Percentiles rank a stretch among this genome's conserved stretches.
Evolutionary conservation across 2,797 vertebrate species (phyloP).

Genomic region (Periparus ater): DNA sequence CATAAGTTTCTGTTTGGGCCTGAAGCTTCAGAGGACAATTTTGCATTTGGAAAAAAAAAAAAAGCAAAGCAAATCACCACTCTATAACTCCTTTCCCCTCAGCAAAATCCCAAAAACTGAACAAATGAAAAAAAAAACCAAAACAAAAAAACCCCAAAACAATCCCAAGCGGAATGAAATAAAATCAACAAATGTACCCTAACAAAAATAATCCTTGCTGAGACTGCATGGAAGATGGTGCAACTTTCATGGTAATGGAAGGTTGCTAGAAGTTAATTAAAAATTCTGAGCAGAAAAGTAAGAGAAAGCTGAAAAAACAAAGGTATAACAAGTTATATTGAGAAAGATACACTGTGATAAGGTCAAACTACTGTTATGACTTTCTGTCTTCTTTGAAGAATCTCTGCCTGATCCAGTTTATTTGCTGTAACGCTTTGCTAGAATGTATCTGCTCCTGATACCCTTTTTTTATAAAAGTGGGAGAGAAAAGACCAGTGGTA

Average conservation of each 20-base stretch:
- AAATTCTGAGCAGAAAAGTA: neutral
- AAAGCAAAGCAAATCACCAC: neutral
- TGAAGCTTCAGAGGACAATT: slow-evolving; percentile 9
- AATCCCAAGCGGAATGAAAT: neutral
- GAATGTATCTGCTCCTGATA: neutral
- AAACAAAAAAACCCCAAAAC: neutral
- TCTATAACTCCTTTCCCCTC: rapidly evolving
- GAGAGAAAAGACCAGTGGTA: neutral
- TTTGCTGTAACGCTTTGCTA: neutral
- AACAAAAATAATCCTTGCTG: neutral
- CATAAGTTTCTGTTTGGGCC: slow-evolving; percentile 13
- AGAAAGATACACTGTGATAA: neutral
- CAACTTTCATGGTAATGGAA: neutral
- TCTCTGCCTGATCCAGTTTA: neutral
- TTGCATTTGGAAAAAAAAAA: neutral
- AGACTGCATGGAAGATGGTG: neutral
- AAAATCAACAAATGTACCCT: neutral
- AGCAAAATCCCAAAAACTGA: neutral
- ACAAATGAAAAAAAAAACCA: neutral
- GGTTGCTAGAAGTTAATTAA: neutral
- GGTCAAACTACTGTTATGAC: neutral
- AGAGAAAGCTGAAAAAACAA: neutral
- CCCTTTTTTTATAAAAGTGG: neutral
- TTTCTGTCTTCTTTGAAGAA: neutral
- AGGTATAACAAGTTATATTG: neutral